Base-by-base conservation (phyloP, 2,113 vertebrate species). In the Hemibates koningsi region DNA sequence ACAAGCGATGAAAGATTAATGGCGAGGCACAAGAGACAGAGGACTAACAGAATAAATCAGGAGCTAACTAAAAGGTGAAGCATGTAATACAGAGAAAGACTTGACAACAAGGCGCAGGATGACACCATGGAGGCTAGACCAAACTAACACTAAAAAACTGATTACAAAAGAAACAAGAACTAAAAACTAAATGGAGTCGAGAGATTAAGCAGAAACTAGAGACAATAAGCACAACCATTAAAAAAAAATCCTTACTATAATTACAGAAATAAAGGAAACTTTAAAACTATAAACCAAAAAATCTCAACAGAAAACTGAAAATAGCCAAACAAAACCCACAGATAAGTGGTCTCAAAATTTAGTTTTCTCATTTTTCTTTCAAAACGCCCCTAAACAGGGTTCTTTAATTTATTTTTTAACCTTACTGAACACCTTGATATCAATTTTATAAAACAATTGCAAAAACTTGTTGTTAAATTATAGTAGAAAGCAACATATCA, bases 341-440 rank as follows among this genome's bases (percentile, higher is more conserved):
- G 59, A 63, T 0, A 27, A 27, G 59, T 19, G 32, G 34, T 68
- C 36, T 73, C 38, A 43, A 45, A 73, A 73, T 73, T 48, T 73
- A 10, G 41, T 45, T 17, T 17, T 73, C 8, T 27, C 0, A 27
- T 17, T 73, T 45, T 27, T 48, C 68, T 68, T 21, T 27, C 41
- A 48, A 48, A 73, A 17, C 1, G 1, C 2, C 7, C 12, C 5
- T 6, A 24, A 24, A 41, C 34, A 68, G 10, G 0, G 5, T 43
- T 43, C 13, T 63, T 17, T 27, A 3, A 45, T 50, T 29, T 1
- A 4, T n/a, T n/a, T 50, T 50, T 78, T 32, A 50, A 32, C 24
- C 24, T 2, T 1, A 19, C 43, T n/a, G 27, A 78, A 50, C 24
- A 78, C 27, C 3, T 78, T 50, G 24, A 17, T 19, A 12, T 12